Conservation (phyloP, 2,888 invertebrate species). For the Zeuzera pyrina region DNA sequence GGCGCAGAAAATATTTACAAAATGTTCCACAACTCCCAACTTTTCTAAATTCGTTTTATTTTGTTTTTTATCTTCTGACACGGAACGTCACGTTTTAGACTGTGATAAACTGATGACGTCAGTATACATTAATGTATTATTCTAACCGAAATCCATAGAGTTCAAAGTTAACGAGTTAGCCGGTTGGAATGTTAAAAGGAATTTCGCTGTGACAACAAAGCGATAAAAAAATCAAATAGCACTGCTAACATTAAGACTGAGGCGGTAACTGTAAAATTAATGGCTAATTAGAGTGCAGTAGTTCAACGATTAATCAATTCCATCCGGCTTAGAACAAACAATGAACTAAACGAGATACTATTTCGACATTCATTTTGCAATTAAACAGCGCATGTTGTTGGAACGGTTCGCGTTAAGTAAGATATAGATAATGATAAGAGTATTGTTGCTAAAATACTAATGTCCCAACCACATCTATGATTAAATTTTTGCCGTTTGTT, state of each 20-base stretch:
- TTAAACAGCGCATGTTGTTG: conserved; percentile 23
- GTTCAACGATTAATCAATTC: conserved; percentile 37
- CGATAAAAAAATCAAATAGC: too few relatives aligned
- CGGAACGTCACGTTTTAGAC: too few relatives aligned
- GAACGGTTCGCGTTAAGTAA: conserved; percentile 17
- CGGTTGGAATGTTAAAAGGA: too few relatives aligned
- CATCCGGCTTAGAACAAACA: conserved; percentile 37
- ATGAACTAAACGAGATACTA: conserved; percentile 27
- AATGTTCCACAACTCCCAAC: neutral
- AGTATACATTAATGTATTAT: too few relatives aligned
- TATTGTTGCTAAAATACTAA: too few relatives aligned
- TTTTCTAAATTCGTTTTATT: neutral
- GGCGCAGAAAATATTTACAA: neutral
- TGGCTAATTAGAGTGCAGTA: conserved; percentile 27
- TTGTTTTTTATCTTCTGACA: too few relatives aligned
- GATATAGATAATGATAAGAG: conserved; percentile 8
- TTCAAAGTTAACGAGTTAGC: too few relatives aligned
- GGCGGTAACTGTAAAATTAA: conserved; percentile 22
- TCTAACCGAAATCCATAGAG: too few relatives aligned
- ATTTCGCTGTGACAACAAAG: too few relatives aligned
- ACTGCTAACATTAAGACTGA: conserved; percentile 14
- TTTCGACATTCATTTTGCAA: conserved; percentile 39
- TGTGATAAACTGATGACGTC: too few relatives aligned
- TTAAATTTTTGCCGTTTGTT: too few relatives aligned
- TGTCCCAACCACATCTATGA: too few relatives aligned